Conservation (phyloP, 1,140 invertebrate genomes). For the Achroia grisella region DNA sequence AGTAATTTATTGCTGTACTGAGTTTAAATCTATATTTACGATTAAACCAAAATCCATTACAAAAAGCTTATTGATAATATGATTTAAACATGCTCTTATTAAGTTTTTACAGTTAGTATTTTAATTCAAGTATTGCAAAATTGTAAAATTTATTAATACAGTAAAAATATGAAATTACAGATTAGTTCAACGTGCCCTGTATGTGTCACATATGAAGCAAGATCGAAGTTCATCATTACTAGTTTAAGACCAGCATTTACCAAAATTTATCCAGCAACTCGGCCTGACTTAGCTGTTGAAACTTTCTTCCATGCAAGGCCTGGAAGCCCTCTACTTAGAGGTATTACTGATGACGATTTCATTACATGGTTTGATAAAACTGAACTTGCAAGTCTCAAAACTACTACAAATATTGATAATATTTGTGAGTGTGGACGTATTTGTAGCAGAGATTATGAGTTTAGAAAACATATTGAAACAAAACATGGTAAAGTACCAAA, state of each 20-base stretch:
- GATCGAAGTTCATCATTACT: conserved; percentile 74
- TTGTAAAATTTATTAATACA: too few species aligned
- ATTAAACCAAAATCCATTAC: too few species aligned
- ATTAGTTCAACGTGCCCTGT: conserved; percentile 74
- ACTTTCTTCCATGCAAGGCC: conserved; percentile 76
- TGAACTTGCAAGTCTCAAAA: conserved; percentile 58
- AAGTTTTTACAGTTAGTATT: too few species aligned
- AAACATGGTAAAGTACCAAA: conserved; percentile 6
- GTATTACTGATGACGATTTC: conserved; percentile 77
- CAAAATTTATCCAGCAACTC: conserved; percentile 74
- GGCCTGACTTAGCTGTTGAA: conserved; percentile 76
- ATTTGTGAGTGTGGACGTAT: conserved; percentile 71
- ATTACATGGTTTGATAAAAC: conserved; percentile 78
- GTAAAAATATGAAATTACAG: conserved; percentile 29
- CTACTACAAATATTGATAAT: conserved; percentile 55
- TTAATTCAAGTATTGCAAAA: too few species aligned
- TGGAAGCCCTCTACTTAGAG: conserved; percentile 73
- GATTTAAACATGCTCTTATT: too few species aligned
- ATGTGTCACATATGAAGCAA: conserved; percentile 75
- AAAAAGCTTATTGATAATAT: too few species aligned
- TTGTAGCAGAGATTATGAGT: conserved; percentile 62
- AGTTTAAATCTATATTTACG: too few species aligned
- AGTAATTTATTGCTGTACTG: too few species aligned
- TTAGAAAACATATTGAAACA: conserved; percentile 37
- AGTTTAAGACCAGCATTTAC: conserved; percentile 77